Percentiles rank a stretch among this genome's conserved stretches.
These are phyloP conservation scores for Brevimyrus niger DNA, from an alignment of 2,113 vertebrate species.

Conservation along the genomic window DNA sequence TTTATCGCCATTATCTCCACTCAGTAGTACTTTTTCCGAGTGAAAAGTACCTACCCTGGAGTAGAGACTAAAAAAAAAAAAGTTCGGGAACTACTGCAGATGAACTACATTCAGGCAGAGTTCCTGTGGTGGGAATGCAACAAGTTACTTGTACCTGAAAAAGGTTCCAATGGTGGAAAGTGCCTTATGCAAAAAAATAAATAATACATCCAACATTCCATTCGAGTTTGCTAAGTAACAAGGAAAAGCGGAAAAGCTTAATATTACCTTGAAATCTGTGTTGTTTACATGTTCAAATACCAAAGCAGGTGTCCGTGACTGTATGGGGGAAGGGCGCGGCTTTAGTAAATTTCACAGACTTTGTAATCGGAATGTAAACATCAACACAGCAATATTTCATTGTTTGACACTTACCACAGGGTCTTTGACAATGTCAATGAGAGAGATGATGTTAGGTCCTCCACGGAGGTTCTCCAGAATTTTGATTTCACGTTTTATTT, in stretches of 20 bases:
- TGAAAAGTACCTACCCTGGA: not conserved
- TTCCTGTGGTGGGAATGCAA: not conserved
- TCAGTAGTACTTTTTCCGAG: not conserved
- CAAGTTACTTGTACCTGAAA: not conserved
- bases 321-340: constrained; percentile 41
- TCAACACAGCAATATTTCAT: not conserved
- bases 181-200: not conserved
- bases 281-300: constrained; percentile 76
- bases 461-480: constrained; percentile 83
- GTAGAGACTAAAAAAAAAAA: not conserved
- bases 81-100: not conserved
- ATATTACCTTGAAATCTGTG: constrained; percentile 69
- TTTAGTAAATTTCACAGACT: not conserved
- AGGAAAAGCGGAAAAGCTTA: not conserved
- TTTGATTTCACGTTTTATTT: constrained; percentile 82
- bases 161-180: not conserved
- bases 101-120: not conserved
- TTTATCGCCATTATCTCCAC: not conserved
- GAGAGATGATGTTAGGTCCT: constrained; percentile 69
- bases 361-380: not conserved
- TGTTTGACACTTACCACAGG: constrained; percentile 58
- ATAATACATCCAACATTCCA: not conserved
- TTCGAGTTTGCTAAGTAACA: not conserved
- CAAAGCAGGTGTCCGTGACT: constrained; percentile 67
- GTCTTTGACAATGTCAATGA: constrained; percentile 71